Conservation (phyloP, 2,797 vertebrate genomes). For the Artibeus jamaicensis region DNA sequence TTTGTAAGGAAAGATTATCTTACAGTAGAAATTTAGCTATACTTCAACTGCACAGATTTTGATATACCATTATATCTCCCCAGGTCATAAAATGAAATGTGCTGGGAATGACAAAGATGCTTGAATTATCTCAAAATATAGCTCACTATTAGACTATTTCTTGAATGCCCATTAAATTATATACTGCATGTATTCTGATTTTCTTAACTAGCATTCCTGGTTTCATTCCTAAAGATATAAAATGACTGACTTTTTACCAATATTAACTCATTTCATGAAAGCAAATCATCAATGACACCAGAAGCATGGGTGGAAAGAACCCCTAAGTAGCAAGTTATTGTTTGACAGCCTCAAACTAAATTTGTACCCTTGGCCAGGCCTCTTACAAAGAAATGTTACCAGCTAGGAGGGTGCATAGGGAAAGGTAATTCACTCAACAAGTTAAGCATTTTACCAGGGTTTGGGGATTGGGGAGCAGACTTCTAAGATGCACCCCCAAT, state of each 20-base stretch:
- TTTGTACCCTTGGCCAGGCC: not conserved
- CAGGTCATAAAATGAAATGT: not conserved
- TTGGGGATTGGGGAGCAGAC: not conserved
- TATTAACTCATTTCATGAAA: slow-evolving; percentile 25
- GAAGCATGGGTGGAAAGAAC: not conserved
- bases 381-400: not conserved
- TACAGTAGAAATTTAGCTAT: slow-evolving; percentile 42
- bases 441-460: not conserved
- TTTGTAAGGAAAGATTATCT: slow-evolving; percentile 37
- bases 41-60: not conserved
- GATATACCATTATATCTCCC: not conserved
- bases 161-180: slow-evolving; percentile 39
- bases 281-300: not conserved
- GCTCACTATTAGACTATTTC: slow-evolving; percentile 10
- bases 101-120: not conserved
- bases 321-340: not conserved
- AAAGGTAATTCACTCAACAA: not conserved
- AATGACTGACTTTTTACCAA: slow-evolving; percentile 1
- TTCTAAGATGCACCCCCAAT: not conserved
- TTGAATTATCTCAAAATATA: slow-evolving; percentile 40
- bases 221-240: slow-evolving; percentile 11
- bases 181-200: not conserved
- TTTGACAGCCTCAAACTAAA: not conserved
- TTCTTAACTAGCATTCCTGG: not conserved
- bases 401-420: not conserved